Conservation (phyloP, 2,113 vertebrate genomes). For the Ptilonorhynchus violaceus region DNA sequence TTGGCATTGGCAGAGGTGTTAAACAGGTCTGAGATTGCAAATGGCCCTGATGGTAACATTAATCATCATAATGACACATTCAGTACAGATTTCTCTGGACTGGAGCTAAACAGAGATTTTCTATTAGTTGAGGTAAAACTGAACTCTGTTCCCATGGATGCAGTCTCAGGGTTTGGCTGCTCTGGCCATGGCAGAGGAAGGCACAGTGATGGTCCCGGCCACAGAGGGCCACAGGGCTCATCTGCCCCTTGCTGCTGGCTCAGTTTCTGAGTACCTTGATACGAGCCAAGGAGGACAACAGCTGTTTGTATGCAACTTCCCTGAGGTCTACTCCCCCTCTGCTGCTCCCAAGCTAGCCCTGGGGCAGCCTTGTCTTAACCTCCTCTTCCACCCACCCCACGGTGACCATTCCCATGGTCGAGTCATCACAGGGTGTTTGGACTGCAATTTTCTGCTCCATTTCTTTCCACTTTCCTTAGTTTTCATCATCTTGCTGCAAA, state of each 20-base stretch:
- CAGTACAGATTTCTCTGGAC: neutral
- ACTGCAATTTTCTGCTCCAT: neutral
- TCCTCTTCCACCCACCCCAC: neutral
- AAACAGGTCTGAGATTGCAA: neutral
- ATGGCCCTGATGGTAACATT: neutral
- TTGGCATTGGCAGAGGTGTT: neutral
- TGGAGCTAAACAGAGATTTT: neutral
- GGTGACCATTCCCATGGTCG: rapidly evolving
- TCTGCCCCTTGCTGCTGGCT: neutral
- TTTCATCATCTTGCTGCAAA: neutral
- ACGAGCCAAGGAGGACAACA: neutral
- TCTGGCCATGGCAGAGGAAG: neutral
- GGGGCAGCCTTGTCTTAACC: neutral
- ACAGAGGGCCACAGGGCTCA: rapidly evolving
- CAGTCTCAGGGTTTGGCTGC: neutral
- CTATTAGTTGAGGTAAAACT: neutral
- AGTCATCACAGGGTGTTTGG: neutral
- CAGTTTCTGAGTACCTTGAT: neutral
- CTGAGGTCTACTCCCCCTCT: neutral
- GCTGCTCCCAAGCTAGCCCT: neutral
- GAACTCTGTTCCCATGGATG: neutral
- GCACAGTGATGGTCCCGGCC: neutral
- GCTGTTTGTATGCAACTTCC: neutral
- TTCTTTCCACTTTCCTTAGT: neutral
- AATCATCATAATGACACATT: neutral